phyloP scores from a whole-genome alignment of 2,797 vertebrate genomes.

The Epinephelus malabaricus region DNA sequence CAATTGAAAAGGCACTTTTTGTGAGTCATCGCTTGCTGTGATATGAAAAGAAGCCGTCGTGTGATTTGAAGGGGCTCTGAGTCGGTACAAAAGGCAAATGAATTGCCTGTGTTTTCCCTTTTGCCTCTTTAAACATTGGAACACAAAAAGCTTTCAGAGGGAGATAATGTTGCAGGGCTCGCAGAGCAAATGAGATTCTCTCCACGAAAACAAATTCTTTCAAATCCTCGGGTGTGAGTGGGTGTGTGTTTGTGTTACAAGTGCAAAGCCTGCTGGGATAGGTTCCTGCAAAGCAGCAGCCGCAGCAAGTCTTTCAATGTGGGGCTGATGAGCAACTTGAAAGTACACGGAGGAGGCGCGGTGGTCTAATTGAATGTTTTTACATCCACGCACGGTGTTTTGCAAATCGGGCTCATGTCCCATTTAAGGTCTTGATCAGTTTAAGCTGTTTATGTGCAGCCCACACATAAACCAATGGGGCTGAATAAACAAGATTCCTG shows the following conservation, averaged over 20 bases:
- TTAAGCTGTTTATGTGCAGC: slow-evolving; percentile 49
- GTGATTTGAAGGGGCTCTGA: slow-evolving; percentile 36
- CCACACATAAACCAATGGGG: slow-evolving; percentile 30
- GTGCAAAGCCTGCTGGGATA: slow-evolving; percentile 73
- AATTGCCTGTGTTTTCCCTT: slow-evolving; percentile 62
- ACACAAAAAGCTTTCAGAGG: slow-evolving; percentile 61
- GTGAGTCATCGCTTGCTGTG: slow-evolving; percentile 30
- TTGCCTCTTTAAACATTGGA: slow-evolving; percentile 74
- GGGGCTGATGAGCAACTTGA: slow-evolving; percentile 46
- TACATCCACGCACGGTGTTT: slow-evolving; percentile 43
- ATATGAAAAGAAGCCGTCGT: slow-evolving; percentile 20
- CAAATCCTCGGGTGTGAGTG: slow-evolving; percentile 70
- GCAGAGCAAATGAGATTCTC: slow-evolving; percentile 73
- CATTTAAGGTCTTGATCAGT: slow-evolving; percentile 47
- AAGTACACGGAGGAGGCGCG: slow-evolving; percentile 45
- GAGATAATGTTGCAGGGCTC: slow-evolving; percentile 58
- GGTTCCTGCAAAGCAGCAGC: slow-evolving; percentile 53
- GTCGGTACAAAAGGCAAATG: slow-evolving; percentile 59
- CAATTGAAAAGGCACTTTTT: slow-evolving; percentile 31
- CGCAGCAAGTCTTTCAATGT: slow-evolving; percentile 33
- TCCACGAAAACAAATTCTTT: slow-evolving; percentile 68
- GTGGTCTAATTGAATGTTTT: slow-evolving; percentile 57
- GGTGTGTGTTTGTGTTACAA: slow-evolving; percentile 71
- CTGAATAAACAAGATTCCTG: slow-evolving; percentile 16
- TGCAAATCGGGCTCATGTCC: slow-evolving; percentile 48